Evolutionary conservation across 1,140 invertebrate species (phyloP).

Genomic region (Drosophila burlai): DNA sequence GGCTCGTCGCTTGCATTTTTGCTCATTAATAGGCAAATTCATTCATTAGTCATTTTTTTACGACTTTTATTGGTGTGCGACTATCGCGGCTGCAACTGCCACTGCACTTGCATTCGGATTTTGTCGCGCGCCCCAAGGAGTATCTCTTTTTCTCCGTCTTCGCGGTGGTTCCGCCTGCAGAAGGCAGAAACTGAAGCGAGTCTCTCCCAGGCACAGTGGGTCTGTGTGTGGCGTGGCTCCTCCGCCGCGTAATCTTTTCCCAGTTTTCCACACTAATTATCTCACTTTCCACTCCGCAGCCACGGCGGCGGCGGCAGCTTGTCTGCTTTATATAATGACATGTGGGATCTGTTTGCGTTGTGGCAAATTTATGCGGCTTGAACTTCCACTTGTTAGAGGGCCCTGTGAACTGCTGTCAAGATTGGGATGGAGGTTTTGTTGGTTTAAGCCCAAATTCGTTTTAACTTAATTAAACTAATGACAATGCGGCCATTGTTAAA

Average conservation of each 20-base stretch:
- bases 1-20: conserved; percentile 33
- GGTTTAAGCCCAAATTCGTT: neutral
- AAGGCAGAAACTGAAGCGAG: conserved; percentile 1
- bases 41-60: conserved; percentile 41
- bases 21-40: conserved; percentile 77
- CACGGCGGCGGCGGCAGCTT: conserved; percentile 8
- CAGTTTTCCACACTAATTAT: conserved; percentile 75
- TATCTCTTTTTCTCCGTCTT: conserved; percentile 26
- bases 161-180: conserved; percentile 58
- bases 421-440: conserved; percentile 11
- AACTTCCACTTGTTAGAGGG: conserved; percentile 36
- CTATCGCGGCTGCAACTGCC: conserved; percentile 31
- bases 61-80: conserved; percentile 47
- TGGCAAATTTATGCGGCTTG: conserved; percentile 31
- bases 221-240: conserved; percentile 45
- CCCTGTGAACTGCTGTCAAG: conserved; percentile 29
- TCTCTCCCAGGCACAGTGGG: conserved; percentile 50
- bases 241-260: conserved; percentile 38
- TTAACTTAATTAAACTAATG: conserved; percentile 13
- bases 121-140: conserved; percentile 50
- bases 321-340: conserved; percentile 61
- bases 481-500: conserved; percentile 9
- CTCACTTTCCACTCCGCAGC: conserved; percentile 55
- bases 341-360: conserved; percentile 49
- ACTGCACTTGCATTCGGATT: conserved; percentile 34